These are phyloP conservation scores for Apantesis nais DNA, from an alignment of 2,888 invertebrate species.

Conservation along the genomic window DNA sequence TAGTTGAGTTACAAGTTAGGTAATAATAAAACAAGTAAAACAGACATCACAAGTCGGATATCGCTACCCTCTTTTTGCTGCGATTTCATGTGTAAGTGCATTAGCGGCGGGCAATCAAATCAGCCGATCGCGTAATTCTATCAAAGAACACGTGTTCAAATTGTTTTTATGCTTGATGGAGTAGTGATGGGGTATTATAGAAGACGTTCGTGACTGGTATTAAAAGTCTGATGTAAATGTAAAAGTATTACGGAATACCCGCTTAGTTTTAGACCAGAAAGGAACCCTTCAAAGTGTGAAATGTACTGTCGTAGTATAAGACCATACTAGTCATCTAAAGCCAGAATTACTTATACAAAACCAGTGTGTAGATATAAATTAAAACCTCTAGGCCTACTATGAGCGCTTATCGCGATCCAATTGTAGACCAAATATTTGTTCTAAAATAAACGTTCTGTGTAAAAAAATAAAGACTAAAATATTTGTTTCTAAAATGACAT, in stretches of 20 bases:
- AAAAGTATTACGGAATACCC: neutral
- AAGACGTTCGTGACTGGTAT: neutral
- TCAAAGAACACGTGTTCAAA: slow-evolving; percentile 56
- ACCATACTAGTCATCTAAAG: too few species aligned
- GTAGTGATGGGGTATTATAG: neutral
- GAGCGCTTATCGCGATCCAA: too few species aligned
- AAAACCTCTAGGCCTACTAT: too few species aligned
- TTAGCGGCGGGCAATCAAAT: slow-evolving; percentile 56
- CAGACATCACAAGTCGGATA: slow-evolving; percentile 5
- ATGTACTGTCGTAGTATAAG: too few species aligned
- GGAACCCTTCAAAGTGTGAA: neutral
- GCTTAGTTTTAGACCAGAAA: neutral
- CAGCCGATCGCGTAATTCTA: slow-evolving; percentile 52
- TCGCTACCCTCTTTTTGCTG: slow-evolving; percentile 21
- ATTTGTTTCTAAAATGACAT: too few species aligned
- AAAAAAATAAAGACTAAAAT: too few species aligned
- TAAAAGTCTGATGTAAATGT: neutral
- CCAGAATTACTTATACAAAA: too few species aligned
- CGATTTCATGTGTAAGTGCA: slow-evolving; percentile 39
- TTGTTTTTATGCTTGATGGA: slow-evolving; percentile 23
- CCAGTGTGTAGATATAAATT: too few species aligned
- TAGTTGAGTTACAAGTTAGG: neutral
- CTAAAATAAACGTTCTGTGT: too few species aligned
- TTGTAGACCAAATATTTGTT: too few species aligned
- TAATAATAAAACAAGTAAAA: neutral